Evolutionary conservation across 2,113 vertebrate genomes (phyloP).

Genomic region (Oryzias javanicus): DNA sequence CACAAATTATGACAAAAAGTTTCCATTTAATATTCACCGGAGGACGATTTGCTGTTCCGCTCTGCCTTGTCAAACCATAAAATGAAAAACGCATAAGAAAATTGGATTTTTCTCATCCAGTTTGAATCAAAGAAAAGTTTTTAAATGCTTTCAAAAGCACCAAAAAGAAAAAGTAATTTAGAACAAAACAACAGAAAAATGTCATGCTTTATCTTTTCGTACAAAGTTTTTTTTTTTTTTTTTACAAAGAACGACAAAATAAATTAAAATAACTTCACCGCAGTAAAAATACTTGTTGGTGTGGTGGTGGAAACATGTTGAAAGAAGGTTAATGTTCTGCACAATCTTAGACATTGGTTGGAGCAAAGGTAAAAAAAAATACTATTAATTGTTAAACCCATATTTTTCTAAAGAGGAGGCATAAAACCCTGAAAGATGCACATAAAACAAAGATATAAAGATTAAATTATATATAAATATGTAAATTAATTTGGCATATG

Average conservation of each 20-base stretch:
- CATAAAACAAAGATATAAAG: no score
- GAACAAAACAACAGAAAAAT: constrained; percentile 42
- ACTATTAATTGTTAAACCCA: no score
- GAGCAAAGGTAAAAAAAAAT: no score
- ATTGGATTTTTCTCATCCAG: constrained; percentile 10
- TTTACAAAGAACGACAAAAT: constrained; percentile 22
- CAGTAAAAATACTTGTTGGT: constrained; percentile 14
- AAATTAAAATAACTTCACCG: background rate
- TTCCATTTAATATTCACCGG: constrained; percentile 24
- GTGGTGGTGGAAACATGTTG: constrained; percentile 27
- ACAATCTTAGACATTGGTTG: constrained; percentile 49
- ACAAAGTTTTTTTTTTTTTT: background rate
- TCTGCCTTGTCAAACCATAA: constrained; percentile 8
- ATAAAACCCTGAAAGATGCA: no score
- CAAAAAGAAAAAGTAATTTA: constrained; percentile 5
- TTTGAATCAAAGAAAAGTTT: constrained; percentile 21
- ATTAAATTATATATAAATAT: no score
- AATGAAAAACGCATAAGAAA: constrained; percentile 22
- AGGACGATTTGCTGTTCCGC: constrained; percentile 9
- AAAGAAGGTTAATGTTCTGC: constrained; percentile 17
- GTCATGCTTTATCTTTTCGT: constrained; percentile 24
- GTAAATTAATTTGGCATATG: no score
- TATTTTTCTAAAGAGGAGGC: no score
- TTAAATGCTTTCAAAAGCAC: constrained; percentile 19
- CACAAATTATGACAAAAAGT: constrained; percentile 18